Percentiles rank a stretch among this genome's conserved stretches.
phyloP scores from a whole-genome alignment of 2,113 vertebrate species.

The Apodemus sylvaticus region DNA sequence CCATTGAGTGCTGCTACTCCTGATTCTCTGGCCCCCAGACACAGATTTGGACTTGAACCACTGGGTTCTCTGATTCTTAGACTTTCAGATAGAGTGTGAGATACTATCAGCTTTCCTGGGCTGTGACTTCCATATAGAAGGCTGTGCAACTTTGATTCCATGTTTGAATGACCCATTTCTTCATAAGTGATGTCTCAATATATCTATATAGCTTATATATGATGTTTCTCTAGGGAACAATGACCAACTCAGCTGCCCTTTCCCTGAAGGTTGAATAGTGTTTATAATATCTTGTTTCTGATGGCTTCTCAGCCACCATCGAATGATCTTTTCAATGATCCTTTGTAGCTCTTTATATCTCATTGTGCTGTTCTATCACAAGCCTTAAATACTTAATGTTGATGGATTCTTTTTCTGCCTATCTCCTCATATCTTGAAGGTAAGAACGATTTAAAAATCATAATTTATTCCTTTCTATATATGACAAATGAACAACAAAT shows the following conservation, averaged over 20 bases:
- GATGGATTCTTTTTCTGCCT: neutral
- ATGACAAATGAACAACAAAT: neutral
- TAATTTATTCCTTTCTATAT: neutral
- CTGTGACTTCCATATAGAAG: neutral
- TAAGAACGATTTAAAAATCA: neutral
- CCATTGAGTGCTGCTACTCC: fast-evolving
- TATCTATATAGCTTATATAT: neutral
- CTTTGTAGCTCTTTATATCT: neutral
- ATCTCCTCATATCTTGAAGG: neutral
- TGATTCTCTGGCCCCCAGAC: neutral
- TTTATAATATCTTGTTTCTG: neutral
- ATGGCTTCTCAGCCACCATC: neutral
- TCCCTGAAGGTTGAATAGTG: neutral
- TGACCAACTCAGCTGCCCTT: neutral
- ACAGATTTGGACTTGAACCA: neutral
- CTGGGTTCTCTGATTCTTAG: neutral
- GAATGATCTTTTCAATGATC: neutral
- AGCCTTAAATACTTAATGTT: neutral
- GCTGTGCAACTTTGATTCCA: neutral
- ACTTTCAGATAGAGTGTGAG: neutral
- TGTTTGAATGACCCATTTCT: neutral
- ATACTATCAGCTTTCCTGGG: neutral
- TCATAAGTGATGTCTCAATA: neutral
- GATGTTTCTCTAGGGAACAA: neutral
- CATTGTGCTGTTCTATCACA: neutral